Evolutionary conservation across 2,113 vertebrate genomes (phyloP), one percentile per base, ranked within the genome.

Genomic region (Erinaceus europaeus): DNA sequence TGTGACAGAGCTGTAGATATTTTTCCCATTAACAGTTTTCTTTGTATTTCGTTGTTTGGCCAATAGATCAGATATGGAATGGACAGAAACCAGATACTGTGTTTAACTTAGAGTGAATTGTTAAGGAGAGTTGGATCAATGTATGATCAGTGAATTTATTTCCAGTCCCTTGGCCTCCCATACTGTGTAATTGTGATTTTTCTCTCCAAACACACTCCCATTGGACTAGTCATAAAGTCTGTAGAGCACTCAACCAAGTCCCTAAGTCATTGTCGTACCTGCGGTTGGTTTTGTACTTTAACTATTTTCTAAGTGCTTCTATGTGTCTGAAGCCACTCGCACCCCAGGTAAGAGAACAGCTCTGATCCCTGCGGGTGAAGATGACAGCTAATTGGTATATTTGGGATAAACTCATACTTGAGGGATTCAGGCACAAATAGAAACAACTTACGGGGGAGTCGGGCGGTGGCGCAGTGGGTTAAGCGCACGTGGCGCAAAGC

Each of bases 301-400:
- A 38, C 78, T 80, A 23, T 74, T 91, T 92, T 68, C 29, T 21
- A 85, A 90, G 32, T 74, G 11, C n/a, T 72, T 36, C 73, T 88
- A 46, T 3, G 21, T 69, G 36, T 61, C 62, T 40, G 29, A 67
- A 73, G 80, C 68, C 38, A 59, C 62, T 72, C 75, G 36, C 52
- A 40, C 36, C 34, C 86, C 75, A 93, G 89, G 90, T 81, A 69
- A 92, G 87, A 90, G 89, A 93, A 29, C 87, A 88, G 69, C 88
- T 96, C 48, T 74, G 87, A 44, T 71, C 86, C 17, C 15, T 11
- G 2, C 57, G 62, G 27, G 11, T 88, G 44, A 90, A 75, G 71
- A 77, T 32, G 86, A 71, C 44, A 84, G 61, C 65, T 4, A 29
- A 81, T 34, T 87, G 83, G 7, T 72, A 9, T 36, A 53, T 88